Base-by-base conservation (phyloP, 2,888 invertebrate species). In the Tetrapedia diversipes region DNA sequence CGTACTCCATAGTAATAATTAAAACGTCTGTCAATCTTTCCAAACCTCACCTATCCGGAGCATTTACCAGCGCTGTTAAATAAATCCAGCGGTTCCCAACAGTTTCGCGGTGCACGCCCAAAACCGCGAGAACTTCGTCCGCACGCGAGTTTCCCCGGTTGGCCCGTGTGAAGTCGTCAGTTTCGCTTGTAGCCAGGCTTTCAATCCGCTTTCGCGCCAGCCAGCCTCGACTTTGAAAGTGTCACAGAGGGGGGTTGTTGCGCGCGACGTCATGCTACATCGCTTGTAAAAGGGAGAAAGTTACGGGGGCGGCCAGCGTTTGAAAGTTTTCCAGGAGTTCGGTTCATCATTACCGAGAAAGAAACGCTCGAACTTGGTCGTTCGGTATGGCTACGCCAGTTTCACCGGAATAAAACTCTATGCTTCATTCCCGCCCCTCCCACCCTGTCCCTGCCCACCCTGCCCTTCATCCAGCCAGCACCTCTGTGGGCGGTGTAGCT, bases 281-380 rank as follows among this genome's bases (percentile, higher is more conserved):
- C 68, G 63, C 47, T 51, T 59, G 78, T 56, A 49, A 69, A 77
- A 79, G 67, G 76, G 73, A 61, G 73, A 80, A 82, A 83, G 82
- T 82, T 80, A 63, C 63, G 37, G 65, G 29, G 70, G 61, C 59
- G 29, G 70, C 59, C 59, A 64, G 63, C 82, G 83, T 77, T 82
- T 70, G 74, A 83, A 86, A 86, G 79, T 87, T 86, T 79, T 70
- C 37, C 77, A 45, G 63, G 68, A 87, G 85, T 88, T 86, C 77
- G 80, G 87, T 87, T 87, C 85, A 87, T 87, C 86, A 87, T 88
- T 87, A 86, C 84, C 78, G 80, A 79, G 79, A 68, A 77, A 72
- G 79, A 70, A 78, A 79, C 70, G 82, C 60, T 76, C 47, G 70
- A 81, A 85, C 73, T 80, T 85, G 54, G 59, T 51, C 69, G 68